Evolutionary conservation across 2,113 vertebrate genomes (phyloP), one percentile per base, ranked within the genome.

Genomic region (Upupa epops): DNA sequence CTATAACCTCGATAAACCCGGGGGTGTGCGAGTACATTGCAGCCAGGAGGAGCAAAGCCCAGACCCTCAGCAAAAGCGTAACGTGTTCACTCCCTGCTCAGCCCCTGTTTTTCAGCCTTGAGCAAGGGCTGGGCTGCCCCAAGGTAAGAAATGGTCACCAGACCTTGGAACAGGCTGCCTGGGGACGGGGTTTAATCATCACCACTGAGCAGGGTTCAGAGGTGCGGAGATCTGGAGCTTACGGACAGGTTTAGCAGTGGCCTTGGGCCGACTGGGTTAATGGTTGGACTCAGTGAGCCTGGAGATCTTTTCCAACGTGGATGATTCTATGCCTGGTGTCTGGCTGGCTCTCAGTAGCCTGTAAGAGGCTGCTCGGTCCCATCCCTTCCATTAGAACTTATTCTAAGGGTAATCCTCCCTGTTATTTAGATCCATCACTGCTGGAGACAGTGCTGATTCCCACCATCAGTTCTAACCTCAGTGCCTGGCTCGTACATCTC

Each of bases 11-110:
- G 6, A 17, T 17, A 21, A 24, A 63, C 22, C 25, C 15, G 61
- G 61, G 48, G 29, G 2, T 49, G 4, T 18, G 21, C 13, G 37
- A 22, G 19, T 18, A 20, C 10, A 2, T 20, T 2, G 3, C 32
- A 48, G 3, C 29, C 54, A 29, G 54, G 19, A 24, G 2, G 60
- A 22, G 2, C 17, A 42, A 77, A 29, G 13, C 17, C 60, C 37
- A 8, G 32, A 4, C 21, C 20, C 74, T 5, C 12, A 55, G 59
- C 55, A 28, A 51, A 6, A 42, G 22, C n/a, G 7, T 26, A 8
- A 4, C 3, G 11, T 16, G 0, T 5, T 56, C 16, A 0, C 3
- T 19, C n/a, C 63, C 29, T 36, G 68, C 42, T 59, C 2, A 2
- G 15, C 29, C 48, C 48, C 36, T 13, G 0, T 16, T 22, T 29